Percentiles rank a stretch among this genome's conserved stretches.
These are phyloP conservation scores for Octodonta nipae DNA, from an alignment of 2,888 invertebrate species.

Conservation along the genomic window DNA sequence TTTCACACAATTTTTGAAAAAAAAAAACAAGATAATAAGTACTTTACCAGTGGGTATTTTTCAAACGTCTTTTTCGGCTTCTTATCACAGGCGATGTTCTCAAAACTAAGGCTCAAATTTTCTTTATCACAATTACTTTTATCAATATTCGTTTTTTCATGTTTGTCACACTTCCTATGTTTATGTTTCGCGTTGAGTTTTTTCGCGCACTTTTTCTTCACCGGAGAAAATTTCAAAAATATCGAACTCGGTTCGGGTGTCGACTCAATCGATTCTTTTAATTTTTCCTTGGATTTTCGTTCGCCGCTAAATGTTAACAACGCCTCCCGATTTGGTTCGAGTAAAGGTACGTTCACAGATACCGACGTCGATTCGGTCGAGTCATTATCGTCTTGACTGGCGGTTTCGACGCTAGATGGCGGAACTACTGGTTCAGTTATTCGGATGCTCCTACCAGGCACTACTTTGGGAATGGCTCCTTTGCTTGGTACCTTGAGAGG, in stretches of 20 bases:
- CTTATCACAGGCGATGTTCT: slow-evolving; percentile 1
- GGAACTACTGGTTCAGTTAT: no score
- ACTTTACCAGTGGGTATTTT: no score
- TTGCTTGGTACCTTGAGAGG: slow-evolving; percentile 24
- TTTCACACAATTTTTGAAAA: no score
- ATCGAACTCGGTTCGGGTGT: slow-evolving; percentile 4
- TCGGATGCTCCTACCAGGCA: slow-evolving; percentile 19
- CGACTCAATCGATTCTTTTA: not conserved
- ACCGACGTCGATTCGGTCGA: not conserved
- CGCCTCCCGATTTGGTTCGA: slow-evolving; percentile 22
- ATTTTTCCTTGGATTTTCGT: not conserved
- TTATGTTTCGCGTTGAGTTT: slow-evolving; percentile 7
- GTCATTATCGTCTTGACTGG: not conserved
- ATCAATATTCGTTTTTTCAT: not conserved
- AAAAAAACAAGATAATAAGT: no score
- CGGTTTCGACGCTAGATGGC: no score
- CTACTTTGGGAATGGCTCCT: slow-evolving; percentile 24
- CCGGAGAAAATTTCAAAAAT: slow-evolving; percentile 6
- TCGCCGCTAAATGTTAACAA: slow-evolving; percentile 5
- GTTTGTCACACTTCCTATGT: slow-evolving; percentile 2
- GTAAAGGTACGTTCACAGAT: slow-evolving; percentile 13
- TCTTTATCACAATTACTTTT: not conserved
- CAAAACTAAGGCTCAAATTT: not conserved
- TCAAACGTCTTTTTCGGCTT: no score
- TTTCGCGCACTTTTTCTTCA: slow-evolving; percentile 10